Conservation (phyloP, 2,888 invertebrate species). For the Nysson spinosus region DNA sequence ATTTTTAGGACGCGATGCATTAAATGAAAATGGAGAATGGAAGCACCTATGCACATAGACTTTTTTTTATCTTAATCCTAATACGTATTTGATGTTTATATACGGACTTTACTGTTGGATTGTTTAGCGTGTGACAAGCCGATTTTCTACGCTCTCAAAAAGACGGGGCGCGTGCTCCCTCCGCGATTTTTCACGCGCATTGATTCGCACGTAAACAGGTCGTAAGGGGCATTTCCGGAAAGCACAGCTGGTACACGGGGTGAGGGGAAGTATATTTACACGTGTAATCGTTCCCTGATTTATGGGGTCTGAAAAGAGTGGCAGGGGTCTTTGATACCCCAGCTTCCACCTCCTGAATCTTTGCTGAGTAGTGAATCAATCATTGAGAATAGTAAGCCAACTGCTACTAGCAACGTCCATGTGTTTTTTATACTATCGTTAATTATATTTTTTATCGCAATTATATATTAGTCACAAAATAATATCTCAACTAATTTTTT, state of each 20-base stretch:
- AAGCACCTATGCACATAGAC: no score
- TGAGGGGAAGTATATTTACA: conserved; percentile 54
- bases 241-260: conserved; percentile 41
- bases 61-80: no score
- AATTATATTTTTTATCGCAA: background rate
- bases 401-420: conserved; percentile 1
- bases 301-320: conserved; percentile 42
- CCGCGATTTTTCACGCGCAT: conserved; percentile 45
- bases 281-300: conserved; percentile 62
- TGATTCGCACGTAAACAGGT: conserved; percentile 46
- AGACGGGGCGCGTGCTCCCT: conserved; percentile 13
- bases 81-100: no score
- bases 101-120: no score
- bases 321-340: conserved; percentile 26
- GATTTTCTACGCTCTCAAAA: conserved; percentile 14
- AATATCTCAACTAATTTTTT: background rate
- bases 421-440: background rate
- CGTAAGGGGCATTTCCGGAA: conserved; percentile 39
- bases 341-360: conserved; percentile 16
- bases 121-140: background rate
- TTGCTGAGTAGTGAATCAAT: conserved; percentile 34
- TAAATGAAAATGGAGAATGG: no score
- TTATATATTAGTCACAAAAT: background rate
- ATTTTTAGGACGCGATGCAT: no score
- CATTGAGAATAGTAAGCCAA: conserved; percentile 25